Base-by-base conservation (phyloP, 2,797 vertebrate species). In the Naso thynnoides region DNA sequence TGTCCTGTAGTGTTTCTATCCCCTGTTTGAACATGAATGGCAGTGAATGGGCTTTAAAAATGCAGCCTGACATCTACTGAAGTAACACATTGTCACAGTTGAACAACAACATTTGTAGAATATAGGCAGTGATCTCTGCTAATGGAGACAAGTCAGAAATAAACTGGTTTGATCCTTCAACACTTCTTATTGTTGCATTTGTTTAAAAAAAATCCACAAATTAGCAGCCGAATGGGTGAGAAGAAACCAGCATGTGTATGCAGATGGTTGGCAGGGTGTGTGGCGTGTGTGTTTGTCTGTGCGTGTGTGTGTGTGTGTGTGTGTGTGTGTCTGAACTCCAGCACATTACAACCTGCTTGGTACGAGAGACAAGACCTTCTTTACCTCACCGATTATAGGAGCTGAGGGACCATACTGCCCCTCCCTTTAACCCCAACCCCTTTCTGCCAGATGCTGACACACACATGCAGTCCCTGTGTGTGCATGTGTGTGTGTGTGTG, bases 371-470 rank as follows among this genome's bases (percentile, higher is more conserved):
- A 62, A 81, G 78, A 87, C 84, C 79, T 85, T 88, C 75, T 84
- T 87, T 82, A 90, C 86, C 87, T 90, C 81, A 45, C 23, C 87
- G 88, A 90, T 92, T 93, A 93, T 73, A 89, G 89, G 79, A 64
- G 84, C 85, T 54, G 7, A 63, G 87, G 85, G 89, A 92, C 86
- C 85, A 76, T 71, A 76, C 3, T 3, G 70, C 76, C 78, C 89
- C 86, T 87, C 86, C 87, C 81, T 62, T 74, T 68, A 45, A 68
- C 61, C 63, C 62, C 61, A 48, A 48, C 53, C 63, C 65, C 53
- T 66, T 48, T 80, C 54, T 81, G 81, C 85, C 87, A 90, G 86
- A 90, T 86, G 86, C 82, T 83, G 90, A 90, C 88, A 79, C 88
- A 74, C 67, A 75, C 65, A 88, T 85, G 86, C n/a, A n/a, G n/a